Evolutionary conservation across 2,113 vertebrate species (phyloP), one percentile per base, ranked within the genome.

Genomic region (Eleginops maclovinus): DNA sequence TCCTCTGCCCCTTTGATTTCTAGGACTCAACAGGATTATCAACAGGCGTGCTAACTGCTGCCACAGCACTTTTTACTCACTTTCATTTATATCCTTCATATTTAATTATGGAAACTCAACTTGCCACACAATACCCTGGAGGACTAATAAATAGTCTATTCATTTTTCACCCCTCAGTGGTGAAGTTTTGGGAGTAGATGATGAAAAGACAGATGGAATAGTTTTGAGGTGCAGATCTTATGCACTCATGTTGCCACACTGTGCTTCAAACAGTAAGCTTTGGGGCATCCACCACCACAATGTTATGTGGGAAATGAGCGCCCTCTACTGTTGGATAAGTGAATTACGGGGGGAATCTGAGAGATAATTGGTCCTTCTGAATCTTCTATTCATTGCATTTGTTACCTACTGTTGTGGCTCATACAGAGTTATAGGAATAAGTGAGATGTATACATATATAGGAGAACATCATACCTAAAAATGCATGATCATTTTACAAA

Each of bases 261-360:
- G 19, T 77, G 62, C 28, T 64, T 75, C 26, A 61, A 46, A 54
- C 54, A 54, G 36, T 12, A 12, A 61, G 51, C 43, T 60, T 14
- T 28, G 8, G 5, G 43, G 49, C 17, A 55, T 3, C 15, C 10
- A 14, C 46, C 50, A 44, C 3, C 41, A 44, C 13, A 58, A 22
- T 36, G 17, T 58, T 56, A 66, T 19, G 19, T 72, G 64, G 51
- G 61, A 69, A 44, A 64, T 24, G 59, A 77, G 75, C 61, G 44
- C 85, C 91, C 79, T 86, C 92, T 92, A 65, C 68, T 85, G 92
- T 58, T 13, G n/a, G 0, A 47, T 26, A 36, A 36, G 31, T 36
- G 55, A 46, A 84, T 22, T 49, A 43, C 17, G 15, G 4, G 17
- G n/a, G 50, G 58, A 55, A 46, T 51, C 21, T 36, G 2, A 26